phyloP scores from a whole-genome alignment of 2,797 vertebrate genomes.

The Rhinophrynus dorsalis region DNA sequence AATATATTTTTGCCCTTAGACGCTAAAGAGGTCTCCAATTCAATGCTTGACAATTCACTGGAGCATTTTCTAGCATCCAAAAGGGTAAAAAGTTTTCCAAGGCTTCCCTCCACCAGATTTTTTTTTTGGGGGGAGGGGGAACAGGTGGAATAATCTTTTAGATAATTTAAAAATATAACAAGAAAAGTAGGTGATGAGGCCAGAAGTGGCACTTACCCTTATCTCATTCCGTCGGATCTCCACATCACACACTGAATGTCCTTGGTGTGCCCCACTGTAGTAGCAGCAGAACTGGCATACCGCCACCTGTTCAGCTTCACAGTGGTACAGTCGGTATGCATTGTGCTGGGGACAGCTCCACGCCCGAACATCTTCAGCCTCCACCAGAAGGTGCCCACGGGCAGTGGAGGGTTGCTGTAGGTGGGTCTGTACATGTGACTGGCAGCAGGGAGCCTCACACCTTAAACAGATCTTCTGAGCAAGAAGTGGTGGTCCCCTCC shows the following conservation, averaged over 20 bases:
- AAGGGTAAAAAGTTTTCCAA: too few species aligned
- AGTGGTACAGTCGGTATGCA: conserved; percentile 94
- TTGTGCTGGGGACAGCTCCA: conserved; percentile 97
- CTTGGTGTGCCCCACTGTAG: conserved; percentile 90
- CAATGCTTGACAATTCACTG: too few species aligned
- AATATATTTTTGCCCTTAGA: too few species aligned
- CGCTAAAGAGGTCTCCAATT: too few species aligned
- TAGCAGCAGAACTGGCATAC: conserved; percentile 97
- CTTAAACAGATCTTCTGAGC: conserved; percentile 93
- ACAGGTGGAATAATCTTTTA: too few species aligned
- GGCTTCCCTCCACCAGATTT: too few species aligned
- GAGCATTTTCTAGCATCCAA: too few species aligned
- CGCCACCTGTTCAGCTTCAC: conserved; percentile 93
- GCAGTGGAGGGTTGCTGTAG: conserved; percentile 90
- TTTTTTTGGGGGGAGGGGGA: too few species aligned
- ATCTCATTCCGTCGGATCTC: conserved; percentile 90
- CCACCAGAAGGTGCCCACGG: conserved; percentile 92
- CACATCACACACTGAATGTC: conserved; percentile 92
- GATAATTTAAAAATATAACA: too few species aligned
- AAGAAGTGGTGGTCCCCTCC: conserved; percentile 85
- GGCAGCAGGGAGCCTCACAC: conserved; percentile 95
- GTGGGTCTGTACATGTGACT: conserved; percentile 92
- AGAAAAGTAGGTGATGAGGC: too few species aligned
- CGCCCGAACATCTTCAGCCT: conserved; percentile 87
- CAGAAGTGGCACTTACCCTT: conserved; percentile 76